These are phyloP conservation scores for Schlechtendalia chinensis DNA, from an alignment of 1,140 invertebrate species.

Conservation along the genomic window DNA sequence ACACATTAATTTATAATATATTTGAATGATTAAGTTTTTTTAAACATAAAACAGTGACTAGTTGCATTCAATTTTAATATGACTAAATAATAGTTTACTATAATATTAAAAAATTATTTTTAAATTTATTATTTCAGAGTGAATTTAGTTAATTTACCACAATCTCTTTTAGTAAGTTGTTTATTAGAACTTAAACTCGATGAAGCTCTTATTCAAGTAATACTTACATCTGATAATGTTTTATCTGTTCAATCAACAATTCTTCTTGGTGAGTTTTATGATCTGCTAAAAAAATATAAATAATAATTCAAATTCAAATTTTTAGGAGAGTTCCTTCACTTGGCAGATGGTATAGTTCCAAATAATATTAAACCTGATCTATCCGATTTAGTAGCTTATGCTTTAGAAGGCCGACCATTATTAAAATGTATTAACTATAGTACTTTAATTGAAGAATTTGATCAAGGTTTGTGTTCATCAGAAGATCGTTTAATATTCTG, in stretches of 20 bases:
- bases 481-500: conserved; percentile 36
- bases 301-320: background rate
- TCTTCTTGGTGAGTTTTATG: conserved; percentile 64
- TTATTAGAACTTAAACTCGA: conserved; percentile 83
- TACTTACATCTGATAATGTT: conserved; percentile 81
- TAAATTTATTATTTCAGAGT: conserved; percentile 61
- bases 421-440: conserved; percentile 28
- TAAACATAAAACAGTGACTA: too few relatives aligned
- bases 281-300: background rate
- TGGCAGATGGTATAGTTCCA: conserved; percentile 39
- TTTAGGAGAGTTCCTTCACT: conserved; percentile 34
- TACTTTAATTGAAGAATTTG: conserved; percentile 25
- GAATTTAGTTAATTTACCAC: conserved; percentile 87
- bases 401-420: conserved; percentile 34
- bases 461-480: conserved; percentile 42
- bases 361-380: conserved; percentile 30
- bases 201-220: conserved; percentile 86
- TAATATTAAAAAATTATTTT: background rate
- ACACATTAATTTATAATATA: too few relatives aligned
- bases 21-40: too few relatives aligned
- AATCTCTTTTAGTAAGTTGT: conserved; percentile 82
- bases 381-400: conserved; percentile 36
- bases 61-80: background rate
- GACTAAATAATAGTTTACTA: background rate
- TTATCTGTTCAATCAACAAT: conserved; percentile 88